These are phyloP conservation scores for Speoplatyrhinus poulsoni DNA, from an alignment of 2,113 vertebrate genomes.

Conservation along the genomic window DNA sequence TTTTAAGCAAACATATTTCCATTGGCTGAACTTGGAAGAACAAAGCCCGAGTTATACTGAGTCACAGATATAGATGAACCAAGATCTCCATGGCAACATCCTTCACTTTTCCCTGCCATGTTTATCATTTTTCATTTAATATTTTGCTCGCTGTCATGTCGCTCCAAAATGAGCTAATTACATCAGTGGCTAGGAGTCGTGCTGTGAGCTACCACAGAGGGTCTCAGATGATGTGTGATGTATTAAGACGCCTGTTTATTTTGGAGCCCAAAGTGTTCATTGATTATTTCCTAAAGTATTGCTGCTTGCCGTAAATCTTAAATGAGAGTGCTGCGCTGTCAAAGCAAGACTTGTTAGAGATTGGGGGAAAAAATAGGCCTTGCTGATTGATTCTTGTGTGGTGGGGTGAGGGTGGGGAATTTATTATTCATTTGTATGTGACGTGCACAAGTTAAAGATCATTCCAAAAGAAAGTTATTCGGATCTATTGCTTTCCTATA, in stretches of 20 bases:
- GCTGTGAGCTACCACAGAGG: conserved; percentile 60
- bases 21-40: conserved; percentile 25
- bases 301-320: conserved; percentile 43
- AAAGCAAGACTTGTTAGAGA: too few species aligned
- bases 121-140: conserved; percentile 50
- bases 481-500: too few species aligned
- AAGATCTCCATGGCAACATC: conserved; percentile 44
- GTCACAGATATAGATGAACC: conserved; percentile 1
- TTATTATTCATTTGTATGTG: background rate
- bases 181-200: conserved; percentile 46
- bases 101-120: conserved; percentile 32
- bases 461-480: background rate
- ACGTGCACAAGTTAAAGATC: background rate
- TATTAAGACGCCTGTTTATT: conserved; percentile 71
- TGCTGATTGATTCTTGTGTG: background rate
- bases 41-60: conserved; percentile 1
- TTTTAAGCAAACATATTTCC: background rate
- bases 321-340: conserved; percentile 41
- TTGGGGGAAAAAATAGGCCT: too few species aligned
- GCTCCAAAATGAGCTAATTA: conserved; percentile 74
- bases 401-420: too few species aligned
- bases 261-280: conserved; percentile 58
- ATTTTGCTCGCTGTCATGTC: conserved; percentile 65
- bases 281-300: conserved; percentile 65
- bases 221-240: conserved; percentile 67